Evolutionary conservation across 1,140 invertebrate species (phyloP).

Genomic region (Planococcus citri): DNA sequence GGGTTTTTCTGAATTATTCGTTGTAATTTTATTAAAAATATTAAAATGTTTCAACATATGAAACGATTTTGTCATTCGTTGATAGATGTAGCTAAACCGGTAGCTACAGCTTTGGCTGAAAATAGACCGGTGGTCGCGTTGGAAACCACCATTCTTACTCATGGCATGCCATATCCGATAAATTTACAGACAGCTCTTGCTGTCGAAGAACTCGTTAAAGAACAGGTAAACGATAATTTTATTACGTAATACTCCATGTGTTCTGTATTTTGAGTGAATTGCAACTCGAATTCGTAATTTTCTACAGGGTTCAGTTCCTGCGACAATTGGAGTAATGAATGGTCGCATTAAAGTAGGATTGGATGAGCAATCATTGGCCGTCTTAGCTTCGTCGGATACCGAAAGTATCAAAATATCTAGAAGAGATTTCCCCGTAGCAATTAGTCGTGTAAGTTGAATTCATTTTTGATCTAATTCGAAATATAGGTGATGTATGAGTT

Average conservation of each 20-base stretch:
- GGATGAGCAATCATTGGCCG: slow-evolving; percentile 45
- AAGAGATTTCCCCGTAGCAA: slow-evolving; percentile 67
- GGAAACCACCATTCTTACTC: slow-evolving; percentile 95
- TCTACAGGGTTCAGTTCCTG: slow-evolving; percentile 70
- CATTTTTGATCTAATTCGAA: background rate
- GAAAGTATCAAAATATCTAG: slow-evolving; percentile 63
- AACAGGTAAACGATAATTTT: slow-evolving; percentile 39
- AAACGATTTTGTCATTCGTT: background rate
- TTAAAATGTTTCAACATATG: background rate
- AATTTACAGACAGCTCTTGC: slow-evolving; percentile 75
- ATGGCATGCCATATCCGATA: slow-evolving; percentile 91
- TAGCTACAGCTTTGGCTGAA: slow-evolving; percentile 42
- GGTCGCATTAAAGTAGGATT: slow-evolving; percentile 77
- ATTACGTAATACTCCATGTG: slow-evolving; percentile 10
- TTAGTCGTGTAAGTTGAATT: slow-evolving; percentile 42
- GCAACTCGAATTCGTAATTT: background rate
- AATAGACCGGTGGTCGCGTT: slow-evolving; percentile 72
- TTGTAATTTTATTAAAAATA: too few relatives aligned
- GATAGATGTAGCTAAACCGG: slow-evolving; percentile 40
- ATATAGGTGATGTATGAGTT: background rate
- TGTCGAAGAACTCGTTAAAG: slow-evolving; percentile 65
- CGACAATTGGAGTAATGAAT: slow-evolving; percentile 79
- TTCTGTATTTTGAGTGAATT: background rate
- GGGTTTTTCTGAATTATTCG: too few relatives aligned
- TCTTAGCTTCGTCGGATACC: slow-evolving; percentile 40